Evolutionary conservation across 2,888 invertebrate species (phyloP), one percentile per base, ranked within the genome.

Genomic region (Linyphia triangularis): DNA sequence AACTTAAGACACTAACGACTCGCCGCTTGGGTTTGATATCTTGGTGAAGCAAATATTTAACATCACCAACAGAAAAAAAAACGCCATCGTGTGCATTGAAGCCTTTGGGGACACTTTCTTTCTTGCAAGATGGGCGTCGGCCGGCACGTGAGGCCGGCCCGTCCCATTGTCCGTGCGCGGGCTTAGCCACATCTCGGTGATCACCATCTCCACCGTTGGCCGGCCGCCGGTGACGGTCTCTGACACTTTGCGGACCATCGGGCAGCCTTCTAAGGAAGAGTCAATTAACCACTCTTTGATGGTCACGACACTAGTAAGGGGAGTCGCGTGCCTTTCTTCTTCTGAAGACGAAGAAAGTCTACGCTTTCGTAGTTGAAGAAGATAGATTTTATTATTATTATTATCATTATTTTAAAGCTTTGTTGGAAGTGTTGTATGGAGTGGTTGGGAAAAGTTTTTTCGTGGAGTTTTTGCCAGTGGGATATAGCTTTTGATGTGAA

Each of bases 201-300:
- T 77, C 83, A 83, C 88, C 77, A 78, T 63, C 77, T 65, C 82
- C 82, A 88, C 77, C 83, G 88, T 63, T 88, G 88, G 83, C 69
- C 83, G 75, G 69, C 83, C 70, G 83, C 63, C 83, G 61, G 88
- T 88, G 88, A 88, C 88, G 88, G 88, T 88, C 88, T 83, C 88
- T 88, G 88, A 88, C 88, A 88, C 86, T 88, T 88, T 88, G 81
- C 59, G 81, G 86, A 88, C 86, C 86, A 88, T 81, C 81, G 86
- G 75, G 86, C 61, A 65, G 16, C 70, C 40, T 30, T 57, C 67
- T 67, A 72, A 79, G 63, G 81, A 81, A 81, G 73, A 86, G 81
- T 75, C 81, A 67, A 40, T 33, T 69, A 65, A 37, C 33, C 37
- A 81, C 81, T 28, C 69, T 85, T 37, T 61, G 72, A 26, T 84